Percentiles rank a stretch among this genome's conserved stretches.
Conservation (phyloP, 1,140 invertebrate species). For the Sweltsa coloradensis region DNA sequence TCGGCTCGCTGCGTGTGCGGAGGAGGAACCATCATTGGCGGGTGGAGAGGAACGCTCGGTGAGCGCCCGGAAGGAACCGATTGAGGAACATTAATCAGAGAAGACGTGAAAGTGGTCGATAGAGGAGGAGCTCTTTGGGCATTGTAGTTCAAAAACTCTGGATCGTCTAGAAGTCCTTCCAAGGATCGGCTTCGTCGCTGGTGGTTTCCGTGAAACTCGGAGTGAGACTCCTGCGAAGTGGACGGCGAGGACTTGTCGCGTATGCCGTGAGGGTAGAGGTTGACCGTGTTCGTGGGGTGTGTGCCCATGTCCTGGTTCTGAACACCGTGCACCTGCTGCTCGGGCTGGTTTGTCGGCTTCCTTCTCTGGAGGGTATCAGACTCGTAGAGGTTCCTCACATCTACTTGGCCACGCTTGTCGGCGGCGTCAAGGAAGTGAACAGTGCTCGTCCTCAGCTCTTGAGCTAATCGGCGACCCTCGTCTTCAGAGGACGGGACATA, state of each 20-base stretch:
- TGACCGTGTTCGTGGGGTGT: conserved; percentile 31
- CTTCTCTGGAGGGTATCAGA: conserved; percentile 46
- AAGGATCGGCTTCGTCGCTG: conserved; percentile 38
- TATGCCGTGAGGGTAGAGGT: conserved; percentile 35
- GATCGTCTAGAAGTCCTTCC: conserved; percentile 48
- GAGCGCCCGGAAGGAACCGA: too few relatives aligned
- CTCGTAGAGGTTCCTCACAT: conserved; percentile 64
- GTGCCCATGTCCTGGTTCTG: conserved; percentile 19
- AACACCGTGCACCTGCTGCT: too few relatives aligned
- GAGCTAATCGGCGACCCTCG: conserved; percentile 37
- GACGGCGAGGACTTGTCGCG: conserved; percentile 23
- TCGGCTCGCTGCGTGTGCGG: not conserved
- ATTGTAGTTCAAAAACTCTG: conserved; percentile 21
- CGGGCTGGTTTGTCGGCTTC: conserved; percentile 30
- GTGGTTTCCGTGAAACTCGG: not conserved
- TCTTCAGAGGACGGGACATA: conserved; percentile 30
- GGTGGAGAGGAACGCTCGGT: too few relatives aligned
- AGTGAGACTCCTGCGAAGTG: too few relatives aligned
- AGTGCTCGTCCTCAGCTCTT: conserved; percentile 48
- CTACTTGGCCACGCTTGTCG: conserved; percentile 34
- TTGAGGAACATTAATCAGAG: too few relatives aligned
- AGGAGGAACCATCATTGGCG: not conserved
- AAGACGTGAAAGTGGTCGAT: too few relatives aligned
- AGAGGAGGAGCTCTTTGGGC: not conserved
- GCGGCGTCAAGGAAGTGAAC: conserved; percentile 49